phyloP scores from a whole-genome alignment of 2,797 vertebrate species.

The Lates japonicus region DNA sequence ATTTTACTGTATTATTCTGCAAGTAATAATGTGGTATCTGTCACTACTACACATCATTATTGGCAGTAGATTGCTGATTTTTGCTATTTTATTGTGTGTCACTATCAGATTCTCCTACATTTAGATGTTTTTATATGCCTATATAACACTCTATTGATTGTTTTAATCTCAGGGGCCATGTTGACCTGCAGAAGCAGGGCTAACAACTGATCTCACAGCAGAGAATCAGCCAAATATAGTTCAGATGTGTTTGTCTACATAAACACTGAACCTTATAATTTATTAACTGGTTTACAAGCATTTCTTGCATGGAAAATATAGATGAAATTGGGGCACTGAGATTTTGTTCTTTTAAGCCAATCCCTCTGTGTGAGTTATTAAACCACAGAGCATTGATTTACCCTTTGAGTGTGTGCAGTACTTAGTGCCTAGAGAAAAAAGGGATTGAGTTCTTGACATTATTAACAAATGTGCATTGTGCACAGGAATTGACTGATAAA shows the following conservation, averaged over 20 bases:
- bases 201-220: conserved; percentile 1
- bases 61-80: not conserved
- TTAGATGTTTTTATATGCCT: not conserved
- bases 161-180: not conserved
- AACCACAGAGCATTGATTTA: conserved; percentile 48
- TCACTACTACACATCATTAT: not conserved
- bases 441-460: conserved; percentile 52
- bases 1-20: not conserved
- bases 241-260: conserved; percentile 10
- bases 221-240: not conserved
- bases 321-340: not conserved
- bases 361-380: conserved; percentile 42
- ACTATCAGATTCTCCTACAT: not conserved
- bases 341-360: conserved; percentile 39
- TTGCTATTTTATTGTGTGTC: not conserved
- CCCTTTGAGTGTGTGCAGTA: conserved; percentile 25
- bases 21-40: not conserved
- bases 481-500: conserved; percentile 42
- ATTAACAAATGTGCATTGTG: conserved; percentile 51
- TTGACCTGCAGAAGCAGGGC: not conserved
- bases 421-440: conserved; percentile 33
- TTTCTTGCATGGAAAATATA: conserved; percentile 14
- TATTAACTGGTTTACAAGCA: conserved; percentile 27
- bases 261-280: conserved; percentile 8
- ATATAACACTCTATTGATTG: not conserved